Percentiles rank a stretch among this genome's conserved stretches.
These are phyloP conservation scores for Microcebus murinus DNA, from an alignment of 2,113 vertebrate species.

Conservation along the genomic window DNA sequence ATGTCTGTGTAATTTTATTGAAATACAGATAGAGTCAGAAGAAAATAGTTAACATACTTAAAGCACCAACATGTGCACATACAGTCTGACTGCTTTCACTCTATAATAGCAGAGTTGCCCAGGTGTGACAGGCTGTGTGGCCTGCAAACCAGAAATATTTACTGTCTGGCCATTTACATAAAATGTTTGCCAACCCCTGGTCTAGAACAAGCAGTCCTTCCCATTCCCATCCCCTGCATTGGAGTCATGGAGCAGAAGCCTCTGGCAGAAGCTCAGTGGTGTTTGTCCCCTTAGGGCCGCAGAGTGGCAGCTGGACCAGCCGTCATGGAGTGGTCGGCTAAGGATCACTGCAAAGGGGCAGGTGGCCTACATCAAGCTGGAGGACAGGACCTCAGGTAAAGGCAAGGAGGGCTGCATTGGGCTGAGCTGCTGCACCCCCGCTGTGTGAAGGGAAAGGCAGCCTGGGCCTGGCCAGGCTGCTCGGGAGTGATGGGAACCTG, in stretches of 20 bases:
- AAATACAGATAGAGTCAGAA: not conserved
- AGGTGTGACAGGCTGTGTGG: not conserved
- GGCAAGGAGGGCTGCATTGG: not conserved
- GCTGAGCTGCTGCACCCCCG: not conserved
- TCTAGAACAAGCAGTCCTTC: not conserved
- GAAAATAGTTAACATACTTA: not conserved
- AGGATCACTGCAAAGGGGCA: slow-evolving; percentile 94
- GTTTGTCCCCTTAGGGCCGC: slow-evolving; percentile 88
- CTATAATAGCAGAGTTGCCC: not conserved
- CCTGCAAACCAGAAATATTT: not conserved
- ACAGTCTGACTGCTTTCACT: not conserved
- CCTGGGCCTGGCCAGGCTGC: not conserved
- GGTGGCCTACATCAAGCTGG: slow-evolving; percentile 93
- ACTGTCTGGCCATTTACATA: not conserved
- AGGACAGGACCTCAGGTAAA: slow-evolving; percentile 94
- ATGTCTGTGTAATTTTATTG: not conserved
- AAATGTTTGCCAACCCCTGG: not conserved
- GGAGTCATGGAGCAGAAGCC: not conserved
- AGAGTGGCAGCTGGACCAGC: slow-evolving; percentile 98
- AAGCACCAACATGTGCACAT: fast-evolving
- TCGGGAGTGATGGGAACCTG: not conserved
- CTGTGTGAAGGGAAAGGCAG: not conserved
- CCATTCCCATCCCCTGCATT: fast-evolving
- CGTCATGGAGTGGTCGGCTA: slow-evolving; percentile 95
- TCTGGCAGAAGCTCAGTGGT: not conserved